Evolutionary conservation across 2,888 invertebrate species (phyloP), one percentile per base, ranked within the genome.

Genomic region (Idaea dimidiata): DNA sequence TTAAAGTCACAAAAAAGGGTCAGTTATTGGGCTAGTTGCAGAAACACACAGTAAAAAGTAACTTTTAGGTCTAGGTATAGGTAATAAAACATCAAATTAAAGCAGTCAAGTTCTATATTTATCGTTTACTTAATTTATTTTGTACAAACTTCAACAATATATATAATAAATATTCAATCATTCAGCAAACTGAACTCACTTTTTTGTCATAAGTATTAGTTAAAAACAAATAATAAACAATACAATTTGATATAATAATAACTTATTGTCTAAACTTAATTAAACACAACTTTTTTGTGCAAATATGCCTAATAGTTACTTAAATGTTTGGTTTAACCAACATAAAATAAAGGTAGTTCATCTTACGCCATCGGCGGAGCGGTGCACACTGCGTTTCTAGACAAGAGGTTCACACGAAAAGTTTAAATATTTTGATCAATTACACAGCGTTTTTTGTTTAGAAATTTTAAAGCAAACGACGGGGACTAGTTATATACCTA

Each of bases 131-230:
- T 93, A 93, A 90, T 93, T 93, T 93, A 93, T 93, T 93, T 93
- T 93, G 93, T 93, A 93, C 93, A 93, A 93, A 93, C 91, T 93
- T 93, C 92, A 93, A 93, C 93, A 93, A 93, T 93, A 93, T 93
- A 91, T 91, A 91, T 92, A 92, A 91, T 93, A 92, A 91, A 91
- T 93, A 93, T 86, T 93, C 91, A 93, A 93, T 92, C 90, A 89
- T 92, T 90, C 90, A 91, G 93, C 91, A 91, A 91, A 93, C 89
- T 92, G 89, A 92, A 92, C 89, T 92, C 91, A 92, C 92, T 91
- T 92, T 86, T 91, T 91, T 90, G 91, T 91, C 90, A 88, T 89
- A 88, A 89, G 84, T 89, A 89, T 87, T 43, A 88, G 80, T 89
- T 81, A 86, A 91, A 89, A 81, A 70, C 81, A 89, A 81, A 72